Conservation (phyloP, 2,888 invertebrate species). For the Eugnorisma glareosa region DNA sequence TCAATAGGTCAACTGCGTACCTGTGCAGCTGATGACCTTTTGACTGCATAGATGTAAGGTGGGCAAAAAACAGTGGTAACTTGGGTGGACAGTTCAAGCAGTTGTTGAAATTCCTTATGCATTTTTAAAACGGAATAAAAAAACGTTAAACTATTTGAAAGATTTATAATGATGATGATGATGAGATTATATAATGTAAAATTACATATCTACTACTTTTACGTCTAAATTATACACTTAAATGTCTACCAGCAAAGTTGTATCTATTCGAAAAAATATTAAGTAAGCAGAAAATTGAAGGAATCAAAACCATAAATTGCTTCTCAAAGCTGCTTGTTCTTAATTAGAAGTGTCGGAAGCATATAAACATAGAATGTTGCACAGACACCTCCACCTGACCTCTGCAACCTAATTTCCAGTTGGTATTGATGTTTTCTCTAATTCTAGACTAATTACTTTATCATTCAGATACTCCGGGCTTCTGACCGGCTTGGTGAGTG, state of each 20-base stretch:
- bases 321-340: background rate
- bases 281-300: background rate
- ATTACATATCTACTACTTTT: background rate
- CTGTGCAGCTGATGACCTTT: background rate
- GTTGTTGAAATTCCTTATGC: background rate
- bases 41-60: background rate
- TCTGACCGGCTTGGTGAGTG: background rate
- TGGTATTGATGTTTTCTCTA: conserved; percentile 20
- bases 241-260: background rate
- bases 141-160: background rate
- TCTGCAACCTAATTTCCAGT: conserved; percentile 39
- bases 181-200: background rate
- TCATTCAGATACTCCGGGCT: background rate
- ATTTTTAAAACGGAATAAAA: background rate
- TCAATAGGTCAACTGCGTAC: background rate
- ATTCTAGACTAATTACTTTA: conserved; percentile 15
- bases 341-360: background rate
- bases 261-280: background rate
- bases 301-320: background rate
- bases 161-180: too few relatives aligned
- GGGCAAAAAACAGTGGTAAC: background rate
- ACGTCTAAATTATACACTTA: background rate
- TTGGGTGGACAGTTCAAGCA: background rate
- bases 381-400: conserved; percentile 27
- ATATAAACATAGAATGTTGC: conserved; percentile 17